Conservation (phyloP, 1,140 invertebrate genomes). For the Scylla paramamosain region DNA sequence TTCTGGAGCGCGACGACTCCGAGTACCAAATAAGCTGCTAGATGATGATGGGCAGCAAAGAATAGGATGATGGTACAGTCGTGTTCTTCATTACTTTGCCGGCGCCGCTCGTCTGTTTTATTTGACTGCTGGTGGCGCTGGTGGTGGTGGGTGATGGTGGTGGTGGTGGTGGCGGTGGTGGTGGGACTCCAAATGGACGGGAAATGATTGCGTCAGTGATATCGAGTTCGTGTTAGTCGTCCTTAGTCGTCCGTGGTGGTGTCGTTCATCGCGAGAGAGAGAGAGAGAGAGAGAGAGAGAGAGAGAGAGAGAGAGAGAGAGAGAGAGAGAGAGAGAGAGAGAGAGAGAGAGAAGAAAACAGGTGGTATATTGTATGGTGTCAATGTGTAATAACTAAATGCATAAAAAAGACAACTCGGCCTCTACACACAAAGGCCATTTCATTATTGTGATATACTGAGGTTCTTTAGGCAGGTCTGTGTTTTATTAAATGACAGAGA, state of each 20-base stretch:
- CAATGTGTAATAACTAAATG: too few relatives aligned
- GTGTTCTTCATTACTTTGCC: slow-evolving; percentile 12
- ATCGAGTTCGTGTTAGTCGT: neutral
- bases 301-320: too few relatives aligned
- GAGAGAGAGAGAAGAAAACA: too few relatives aligned
- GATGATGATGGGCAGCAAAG: neutral
- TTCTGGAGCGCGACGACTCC: neutral
- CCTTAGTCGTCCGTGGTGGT: neutral
- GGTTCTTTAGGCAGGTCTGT: neutral
- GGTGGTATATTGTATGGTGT: too few relatives aligned
- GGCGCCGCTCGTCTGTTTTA: neutral
- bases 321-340: too few relatives aligned
- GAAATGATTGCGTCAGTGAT: neutral
- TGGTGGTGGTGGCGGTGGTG: neutral
- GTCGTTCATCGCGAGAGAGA: neutral
- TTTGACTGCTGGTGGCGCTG: neutral
- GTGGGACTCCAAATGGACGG: neutral
- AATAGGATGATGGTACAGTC: slow-evolving; percentile 14
- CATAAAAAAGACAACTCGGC: too few relatives aligned
- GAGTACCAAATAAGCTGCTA: neutral
- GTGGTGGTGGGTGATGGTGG: neutral
- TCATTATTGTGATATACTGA: too few relatives aligned
- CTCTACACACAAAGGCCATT: too few relatives aligned
- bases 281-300: neutral
- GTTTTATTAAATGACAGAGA: too few relatives aligned